A percentile compares a stretch with the other conserved stretches of the same genome.
Evolutionary conservation across 2,888 invertebrate species (phyloP).

Genomic region (Metacarcinus magister): DNA sequence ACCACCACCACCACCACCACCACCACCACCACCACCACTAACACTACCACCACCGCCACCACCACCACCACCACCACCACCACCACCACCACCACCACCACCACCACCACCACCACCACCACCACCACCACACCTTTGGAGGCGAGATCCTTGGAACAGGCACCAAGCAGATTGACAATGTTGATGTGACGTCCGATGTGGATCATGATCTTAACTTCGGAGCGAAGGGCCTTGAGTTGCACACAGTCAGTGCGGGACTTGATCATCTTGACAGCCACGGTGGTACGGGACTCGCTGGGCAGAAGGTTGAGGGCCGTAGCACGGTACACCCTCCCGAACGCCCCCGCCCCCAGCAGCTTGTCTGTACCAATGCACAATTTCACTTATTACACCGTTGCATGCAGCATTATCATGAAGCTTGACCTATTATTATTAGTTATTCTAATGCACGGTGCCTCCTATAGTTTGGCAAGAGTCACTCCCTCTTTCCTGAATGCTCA

Average conservation of each 20-base stretch:
- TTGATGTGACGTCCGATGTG: slow-evolving; percentile 97
- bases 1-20: too few relatives aligned
- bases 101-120: not conserved
- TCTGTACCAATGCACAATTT: slow-evolving; percentile 86
- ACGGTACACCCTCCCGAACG: slow-evolving; percentile 97
- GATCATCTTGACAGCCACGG: slow-evolving; percentile 98
- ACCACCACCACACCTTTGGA: slow-evolving; percentile 89
- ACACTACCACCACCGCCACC: not conserved
- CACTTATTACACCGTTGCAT: not conserved
- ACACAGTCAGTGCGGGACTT: slow-evolving; percentile 93
- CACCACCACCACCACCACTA: too few relatives aligned
- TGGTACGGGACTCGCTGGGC: slow-evolving; percentile 88
- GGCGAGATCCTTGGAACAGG: slow-evolving; percentile 94
- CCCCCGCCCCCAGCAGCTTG: slow-evolving; percentile 95
- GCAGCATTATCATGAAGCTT: not conserved
- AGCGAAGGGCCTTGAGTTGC: slow-evolving; percentile 93
- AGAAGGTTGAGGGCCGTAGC: slow-evolving; percentile 92
- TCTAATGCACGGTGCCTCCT: not conserved
- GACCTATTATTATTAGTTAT: not conserved
- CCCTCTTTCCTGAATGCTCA: slow-evolving; percentile 85
- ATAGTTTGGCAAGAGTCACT: not conserved
- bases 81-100: not conserved
- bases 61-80: not conserved
- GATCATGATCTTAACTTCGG: slow-evolving; percentile 97
- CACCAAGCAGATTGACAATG: slow-evolving; percentile 97